Conservation (phyloP, 53 echinoderm and acorn worm species). For the Holothuria scabra region DNA sequence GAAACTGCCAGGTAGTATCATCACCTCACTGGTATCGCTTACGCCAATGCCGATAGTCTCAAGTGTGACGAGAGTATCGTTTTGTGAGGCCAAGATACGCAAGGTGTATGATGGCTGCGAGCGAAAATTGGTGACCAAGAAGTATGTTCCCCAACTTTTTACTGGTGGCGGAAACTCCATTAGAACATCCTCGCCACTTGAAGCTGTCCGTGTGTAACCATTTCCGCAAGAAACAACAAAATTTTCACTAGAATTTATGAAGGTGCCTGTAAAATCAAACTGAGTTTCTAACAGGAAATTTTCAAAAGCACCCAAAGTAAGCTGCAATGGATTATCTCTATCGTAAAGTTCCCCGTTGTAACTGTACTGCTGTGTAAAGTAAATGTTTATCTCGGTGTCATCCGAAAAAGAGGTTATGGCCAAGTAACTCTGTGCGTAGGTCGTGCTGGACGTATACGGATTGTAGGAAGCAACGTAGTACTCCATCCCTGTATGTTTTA, state of each 20-base stretch:
- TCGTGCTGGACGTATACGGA: not conserved
- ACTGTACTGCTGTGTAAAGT: not conserved
- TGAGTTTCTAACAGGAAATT: not conserved
- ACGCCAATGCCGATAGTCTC: conserved; percentile 1
- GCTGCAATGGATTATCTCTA: not conserved
- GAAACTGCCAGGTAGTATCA: not conserved
- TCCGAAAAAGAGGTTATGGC: not conserved
- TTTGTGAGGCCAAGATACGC: not conserved
- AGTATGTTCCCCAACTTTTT: not conserved
- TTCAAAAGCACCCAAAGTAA: not conserved
- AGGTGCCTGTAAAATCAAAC: conserved; percentile 17
- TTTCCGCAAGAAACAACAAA: not conserved
- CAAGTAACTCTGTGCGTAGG: not conserved
- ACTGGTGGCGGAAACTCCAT: not conserved
- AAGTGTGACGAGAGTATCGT: not conserved
- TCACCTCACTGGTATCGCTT: not conserved
- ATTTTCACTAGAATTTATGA: not conserved
- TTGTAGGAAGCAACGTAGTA: not conserved
- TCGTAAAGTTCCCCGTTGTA: not conserved
- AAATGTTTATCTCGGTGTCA: not conserved
- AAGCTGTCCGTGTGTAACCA: not conserved
- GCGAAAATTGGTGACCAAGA: not conserved
- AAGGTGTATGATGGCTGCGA: not conserved
- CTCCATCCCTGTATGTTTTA: not conserved
- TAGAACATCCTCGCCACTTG: not conserved